Percentiles rank a stretch among this genome's conserved stretches.
These are phyloP conservation scores for Brassicogethes aeneus DNA, from an alignment of 2,888 invertebrate species.

Conservation along the genomic window DNA sequence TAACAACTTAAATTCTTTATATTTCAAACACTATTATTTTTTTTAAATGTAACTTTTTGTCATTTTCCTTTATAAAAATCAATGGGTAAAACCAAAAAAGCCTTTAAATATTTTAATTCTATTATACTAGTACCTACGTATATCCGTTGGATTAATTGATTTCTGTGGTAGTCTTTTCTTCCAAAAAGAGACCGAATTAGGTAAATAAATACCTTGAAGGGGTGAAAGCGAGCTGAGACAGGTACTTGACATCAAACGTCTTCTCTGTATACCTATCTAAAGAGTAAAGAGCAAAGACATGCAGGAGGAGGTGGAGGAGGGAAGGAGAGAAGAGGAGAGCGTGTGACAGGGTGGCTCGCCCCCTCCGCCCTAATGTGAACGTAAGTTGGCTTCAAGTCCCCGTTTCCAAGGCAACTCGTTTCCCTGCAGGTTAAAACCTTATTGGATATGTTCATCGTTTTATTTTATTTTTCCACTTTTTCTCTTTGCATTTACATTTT, in stretches of 20 bases:
- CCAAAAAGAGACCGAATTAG: not conserved
- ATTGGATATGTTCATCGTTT: slow-evolving; percentile 42
- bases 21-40: too few species aligned
- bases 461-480: slow-evolving; percentile 39
- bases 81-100: too few species aligned
- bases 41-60: too few species aligned
- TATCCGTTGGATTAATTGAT: not conserved
- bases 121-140: too few species aligned
- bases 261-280: too few species aligned
- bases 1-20: too few species aligned
- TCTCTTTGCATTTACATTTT: slow-evolving; percentile 35
- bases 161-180: not conserved
- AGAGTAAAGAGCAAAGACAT: too few species aligned
- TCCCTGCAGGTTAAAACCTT: slow-evolving; percentile 41
- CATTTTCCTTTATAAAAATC: too few species aligned
- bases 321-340: too few species aligned
- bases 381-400: slow-evolving; percentile 32
- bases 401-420: slow-evolving; percentile 36
- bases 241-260: slow-evolving; percentile 7
- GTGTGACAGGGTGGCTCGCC: not conserved
- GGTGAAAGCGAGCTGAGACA: not conserved
- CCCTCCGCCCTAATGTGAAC: slow-evolving; percentile 34
- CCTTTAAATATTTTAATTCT: too few species aligned
- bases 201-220: not conserved
- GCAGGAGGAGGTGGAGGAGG: too few species aligned